These are phyloP conservation scores for Tragelaphus buxtoni DNA, from an alignment of 2,113 vertebrate genomes.

Conservation along the genomic window DNA sequence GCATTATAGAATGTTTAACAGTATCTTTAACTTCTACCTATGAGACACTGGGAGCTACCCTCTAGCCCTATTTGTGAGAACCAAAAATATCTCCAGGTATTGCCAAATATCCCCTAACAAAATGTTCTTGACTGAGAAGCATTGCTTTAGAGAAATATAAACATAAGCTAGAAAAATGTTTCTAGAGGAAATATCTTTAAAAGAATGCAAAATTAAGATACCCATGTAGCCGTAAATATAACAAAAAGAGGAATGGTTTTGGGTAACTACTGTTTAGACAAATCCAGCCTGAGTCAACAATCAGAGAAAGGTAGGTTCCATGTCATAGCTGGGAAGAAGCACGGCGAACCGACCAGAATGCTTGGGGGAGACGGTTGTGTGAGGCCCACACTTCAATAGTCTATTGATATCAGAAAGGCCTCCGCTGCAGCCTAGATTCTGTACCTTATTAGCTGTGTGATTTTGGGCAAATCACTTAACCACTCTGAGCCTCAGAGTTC, in stretches of 20 bases:
- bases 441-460: not conserved
- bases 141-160: not conserved
- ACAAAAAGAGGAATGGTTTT: not conserved
- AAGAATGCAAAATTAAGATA: not conserved
- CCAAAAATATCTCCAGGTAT: not conserved
- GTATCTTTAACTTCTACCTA: not conserved
- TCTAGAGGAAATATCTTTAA: not conserved
- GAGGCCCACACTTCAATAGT: fast-evolving
- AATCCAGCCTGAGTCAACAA: not conserved
- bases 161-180: not conserved
- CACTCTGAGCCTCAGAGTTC: not conserved
- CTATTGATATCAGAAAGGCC: not conserved
- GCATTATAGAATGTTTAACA: not conserved
- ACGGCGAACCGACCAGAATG: fast-evolving
- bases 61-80: not conserved
- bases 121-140: not conserved
- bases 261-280: not conserved
- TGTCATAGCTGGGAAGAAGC: fast-evolving
- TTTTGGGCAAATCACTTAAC: not conserved
- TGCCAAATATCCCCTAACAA: not conserved
- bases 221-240: not conserved
- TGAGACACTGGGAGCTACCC: not conserved
- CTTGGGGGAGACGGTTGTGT: fast-evolving
- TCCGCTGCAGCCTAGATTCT: not conserved
- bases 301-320: not conserved